Conservation (phyloP, 2,888 invertebrate genomes). For the Tipula vernalis region DNA sequence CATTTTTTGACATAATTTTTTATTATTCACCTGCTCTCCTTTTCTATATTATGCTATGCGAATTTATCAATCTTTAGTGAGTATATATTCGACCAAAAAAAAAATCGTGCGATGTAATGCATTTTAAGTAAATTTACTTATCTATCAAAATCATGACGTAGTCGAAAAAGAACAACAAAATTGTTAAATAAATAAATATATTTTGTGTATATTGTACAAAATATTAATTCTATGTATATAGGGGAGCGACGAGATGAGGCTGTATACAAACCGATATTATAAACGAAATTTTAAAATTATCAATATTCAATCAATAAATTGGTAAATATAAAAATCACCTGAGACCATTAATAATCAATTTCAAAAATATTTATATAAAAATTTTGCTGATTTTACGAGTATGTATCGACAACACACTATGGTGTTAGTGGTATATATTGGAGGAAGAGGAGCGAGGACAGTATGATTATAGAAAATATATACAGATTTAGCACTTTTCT, state of each 20-base stretch:
- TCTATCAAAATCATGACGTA: not conserved
- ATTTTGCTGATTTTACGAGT: not conserved
- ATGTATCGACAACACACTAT: not conserved
- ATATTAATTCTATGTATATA: not conserved
- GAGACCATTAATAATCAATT: slow-evolving; percentile 4
- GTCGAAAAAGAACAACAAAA: not conserved
- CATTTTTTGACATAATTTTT: not conserved
- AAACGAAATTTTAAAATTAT: not conserved
- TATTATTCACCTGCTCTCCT: not conserved
- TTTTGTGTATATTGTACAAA: not conserved
- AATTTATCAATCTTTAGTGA: not conserved
- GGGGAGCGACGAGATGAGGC: not conserved
- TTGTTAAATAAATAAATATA: not conserved
- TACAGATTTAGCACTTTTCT: too few species aligned
- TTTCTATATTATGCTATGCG: not conserved
- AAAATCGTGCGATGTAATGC: not conserved
- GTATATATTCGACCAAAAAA: not conserved
- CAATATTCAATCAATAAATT: not conserved
- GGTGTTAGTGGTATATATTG: not conserved
- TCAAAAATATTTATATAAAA: not conserved
- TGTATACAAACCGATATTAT: not conserved
- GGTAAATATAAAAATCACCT: not conserved
- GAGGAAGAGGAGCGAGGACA: not conserved
- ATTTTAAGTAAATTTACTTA: slow-evolving; percentile 4
- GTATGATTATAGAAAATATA: too few species aligned